Conservation (phyloP, 2,888 invertebrate species). For the Hypomecis atomaria region DNA sequence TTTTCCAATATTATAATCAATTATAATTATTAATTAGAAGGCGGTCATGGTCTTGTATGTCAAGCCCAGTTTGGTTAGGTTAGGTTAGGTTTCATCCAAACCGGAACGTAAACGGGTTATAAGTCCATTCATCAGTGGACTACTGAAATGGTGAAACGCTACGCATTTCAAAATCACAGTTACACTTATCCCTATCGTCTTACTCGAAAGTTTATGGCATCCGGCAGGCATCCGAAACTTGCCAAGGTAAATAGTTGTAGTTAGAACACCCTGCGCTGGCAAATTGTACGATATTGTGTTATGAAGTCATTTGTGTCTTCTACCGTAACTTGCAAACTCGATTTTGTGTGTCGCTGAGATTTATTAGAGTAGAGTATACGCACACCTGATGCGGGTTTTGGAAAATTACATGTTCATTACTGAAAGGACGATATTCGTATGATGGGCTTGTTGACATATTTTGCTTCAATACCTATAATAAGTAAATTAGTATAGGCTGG, state of each 20-base stretch:
- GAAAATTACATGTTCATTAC: constrained; percentile 16
- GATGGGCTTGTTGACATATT: too few relatives aligned
- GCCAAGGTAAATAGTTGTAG: constrained; percentile 76
- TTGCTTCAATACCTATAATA: too few relatives aligned
- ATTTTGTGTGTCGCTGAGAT: constrained; percentile 45
- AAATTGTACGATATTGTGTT: constrained; percentile 64
- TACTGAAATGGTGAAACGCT: too few relatives aligned
- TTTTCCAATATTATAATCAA: too few relatives aligned
- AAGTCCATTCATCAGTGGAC: too few relatives aligned
- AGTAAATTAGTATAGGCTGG: too few relatives aligned
- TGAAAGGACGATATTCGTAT: too few relatives aligned
- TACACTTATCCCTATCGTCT: not conserved
- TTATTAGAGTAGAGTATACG: constrained; percentile 3
- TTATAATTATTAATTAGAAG: too few relatives aligned
- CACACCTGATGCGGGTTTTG: constrained; percentile 33
- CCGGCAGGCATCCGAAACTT: constrained; percentile 69
- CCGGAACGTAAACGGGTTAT: too few relatives aligned
- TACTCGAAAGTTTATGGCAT: constrained; percentile 55
- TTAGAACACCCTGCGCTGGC: constrained; percentile 53
- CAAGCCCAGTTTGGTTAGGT: too few relatives aligned
- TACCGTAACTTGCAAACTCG: constrained; percentile 58
- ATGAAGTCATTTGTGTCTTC: constrained; percentile 61
- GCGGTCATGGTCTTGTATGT: too few relatives aligned
- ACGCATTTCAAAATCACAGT: not conserved
- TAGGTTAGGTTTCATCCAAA: too few relatives aligned